phyloP scores from a whole-genome alignment of 2,888 invertebrate species.

The Hipparchia semele region DNA sequence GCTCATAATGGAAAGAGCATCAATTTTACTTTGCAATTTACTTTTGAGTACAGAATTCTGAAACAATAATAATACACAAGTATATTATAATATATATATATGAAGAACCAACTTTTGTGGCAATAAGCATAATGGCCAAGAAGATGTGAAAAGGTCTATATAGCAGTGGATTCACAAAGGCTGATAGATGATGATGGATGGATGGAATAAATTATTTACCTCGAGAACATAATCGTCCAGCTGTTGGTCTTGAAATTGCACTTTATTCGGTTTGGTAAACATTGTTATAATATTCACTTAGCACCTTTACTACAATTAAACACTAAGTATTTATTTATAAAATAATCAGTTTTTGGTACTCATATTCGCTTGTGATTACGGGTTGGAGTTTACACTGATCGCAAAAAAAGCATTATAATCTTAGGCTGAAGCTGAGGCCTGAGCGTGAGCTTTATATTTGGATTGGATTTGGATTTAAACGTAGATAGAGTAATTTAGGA shows the following conservation, averaged over 20 bases:
- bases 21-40: conserved; percentile 91
- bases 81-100: background rate
- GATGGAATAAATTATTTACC: conserved; percentile 49
- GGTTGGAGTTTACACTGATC: too few relatives aligned
- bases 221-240: conserved; percentile 76
- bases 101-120: background rate
- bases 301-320: background rate
- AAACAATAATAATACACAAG: conserved; percentile 40
- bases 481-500: too few relatives aligned
- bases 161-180: too few relatives aligned
- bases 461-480: too few relatives aligned
- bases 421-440: too few relatives aligned
- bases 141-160: too few relatives aligned
- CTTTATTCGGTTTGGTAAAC: conserved; percentile 53
- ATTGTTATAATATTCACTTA: conserved; percentile 13
- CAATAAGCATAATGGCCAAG: too few relatives aligned
- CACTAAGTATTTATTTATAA: background rate
- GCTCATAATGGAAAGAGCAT: conserved; percentile 90
- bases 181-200: too few relatives aligned
- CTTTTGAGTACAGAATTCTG: conserved; percentile 86
- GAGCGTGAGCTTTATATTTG: too few relatives aligned
- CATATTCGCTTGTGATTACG: background rate
- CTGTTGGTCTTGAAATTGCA: conserved; percentile 76
- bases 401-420: too few relatives aligned
- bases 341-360: background rate